Evolutionary conservation across 2,113 vertebrate genomes (phyloP), one percentile per base, ranked within the genome.

Genomic region (Danionella cerebrum): DNA sequence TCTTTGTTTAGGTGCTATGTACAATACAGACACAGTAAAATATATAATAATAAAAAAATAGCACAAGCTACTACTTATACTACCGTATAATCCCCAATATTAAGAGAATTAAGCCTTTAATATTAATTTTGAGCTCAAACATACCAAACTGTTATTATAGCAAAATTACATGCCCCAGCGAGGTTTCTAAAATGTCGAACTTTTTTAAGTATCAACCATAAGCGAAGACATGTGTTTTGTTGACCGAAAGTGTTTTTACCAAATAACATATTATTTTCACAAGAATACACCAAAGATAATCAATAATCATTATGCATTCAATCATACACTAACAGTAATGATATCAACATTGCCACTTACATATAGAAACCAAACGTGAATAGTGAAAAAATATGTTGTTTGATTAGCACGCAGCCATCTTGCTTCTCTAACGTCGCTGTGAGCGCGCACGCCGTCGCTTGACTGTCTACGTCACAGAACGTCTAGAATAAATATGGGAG

Each of bases 401-500:
- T 24, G 6, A 13, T 14, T 0, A 4, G 71, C 24, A 8, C 2
- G 82, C 82, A 0, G 85, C 84, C 87, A 89, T 88, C 70, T 76
- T 82, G 41, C 4, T 8, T 2, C 1, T 0, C 10, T 13, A 55
- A 71, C n/a, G 21, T 27, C 53, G 0, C 6, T 3, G 77, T 69
- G 73, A 72, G 76, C 16, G 1, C 22, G 12, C 6, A 14, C 24
- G n/a, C 24, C 76, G 66, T 39, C 52, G 39, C 22, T n/a, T n/a
- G n/a, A n/a, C n/a, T n/a, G n/a, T n/a, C n/a, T 18, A 24, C 84
- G 86, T 80, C 72, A 44, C 35, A 16, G 42, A 45, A 36, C 71
- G 59, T 52, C 51, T 76, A 76, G 81, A 81, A 80, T 79, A 79
- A 82, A 84, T 69, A 80, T 67, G 83, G 87, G 83, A 83, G 82